Percentiles rank a stretch among this genome's conserved stretches.
phyloP scores from a whole-genome alignment of 2,113 vertebrate genomes.

The Pantherophis guttatus region DNA sequence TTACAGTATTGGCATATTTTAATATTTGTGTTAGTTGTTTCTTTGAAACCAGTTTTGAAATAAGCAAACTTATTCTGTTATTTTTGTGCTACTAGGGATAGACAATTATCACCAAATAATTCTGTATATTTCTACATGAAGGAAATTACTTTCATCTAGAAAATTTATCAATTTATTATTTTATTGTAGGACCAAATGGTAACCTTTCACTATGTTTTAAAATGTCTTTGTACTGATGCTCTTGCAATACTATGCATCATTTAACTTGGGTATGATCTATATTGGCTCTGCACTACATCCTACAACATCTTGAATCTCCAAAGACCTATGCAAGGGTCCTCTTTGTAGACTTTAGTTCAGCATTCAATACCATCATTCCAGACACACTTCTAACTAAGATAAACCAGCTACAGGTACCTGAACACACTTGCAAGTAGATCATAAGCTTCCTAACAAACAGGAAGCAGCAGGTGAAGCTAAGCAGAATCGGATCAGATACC shows the following conservation, averaged over 20 bases:
- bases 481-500: no score
- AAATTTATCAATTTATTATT: not conserved
- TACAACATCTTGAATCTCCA: no score
- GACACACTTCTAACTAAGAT: no score
- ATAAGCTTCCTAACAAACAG: no score
- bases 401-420: no score
- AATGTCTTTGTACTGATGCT: not conserved
- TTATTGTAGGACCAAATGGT: not conserved
- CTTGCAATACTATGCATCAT: not conserved
- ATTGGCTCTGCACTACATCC: no score
- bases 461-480: no score
- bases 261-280: not conserved
- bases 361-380: no score
- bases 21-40: not conserved
- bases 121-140: not conserved
- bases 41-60: not conserved
- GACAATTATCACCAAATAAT: not conserved
- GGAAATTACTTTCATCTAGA: not conserved
- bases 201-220: not conserved
- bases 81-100: not conserved
- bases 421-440: no score
- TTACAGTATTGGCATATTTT: not conserved
- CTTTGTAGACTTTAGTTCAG: no score
- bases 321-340: no score
- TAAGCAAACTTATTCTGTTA: not conserved